phyloP scores from a whole-genome alignment of 2,113 vertebrate species.

The Apeltes quadracus region DNA sequence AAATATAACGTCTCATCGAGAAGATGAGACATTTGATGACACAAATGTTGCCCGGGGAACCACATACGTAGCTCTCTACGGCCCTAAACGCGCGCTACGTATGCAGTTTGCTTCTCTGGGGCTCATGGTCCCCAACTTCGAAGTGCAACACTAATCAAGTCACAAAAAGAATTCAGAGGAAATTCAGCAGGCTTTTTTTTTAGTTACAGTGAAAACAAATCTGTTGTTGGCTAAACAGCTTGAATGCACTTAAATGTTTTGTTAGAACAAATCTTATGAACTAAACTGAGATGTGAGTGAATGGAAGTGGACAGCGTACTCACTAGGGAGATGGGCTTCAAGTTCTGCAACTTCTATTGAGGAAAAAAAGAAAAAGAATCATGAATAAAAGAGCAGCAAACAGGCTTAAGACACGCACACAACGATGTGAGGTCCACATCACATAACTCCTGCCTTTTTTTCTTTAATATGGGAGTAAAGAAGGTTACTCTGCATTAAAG shows the following conservation, averaged over 20 bases:
- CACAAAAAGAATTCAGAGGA: conserved; percentile 2
- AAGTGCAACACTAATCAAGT: not conserved
- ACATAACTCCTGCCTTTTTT: not conserved
- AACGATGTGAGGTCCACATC: not conserved
- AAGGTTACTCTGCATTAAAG: conserved; percentile 2
- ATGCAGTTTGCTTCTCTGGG: not conserved
- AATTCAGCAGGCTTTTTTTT: conserved; percentile 5
- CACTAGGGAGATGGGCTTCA: conserved; percentile 96
- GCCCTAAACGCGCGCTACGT: not conserved
- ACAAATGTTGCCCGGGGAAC: not conserved
- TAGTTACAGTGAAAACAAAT: not conserved
- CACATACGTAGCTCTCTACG: not conserved
- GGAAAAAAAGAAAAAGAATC: conserved; percentile 41
- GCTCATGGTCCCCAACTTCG: not conserved
- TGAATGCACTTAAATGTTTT: not conserved
- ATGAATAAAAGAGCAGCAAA: not conserved
- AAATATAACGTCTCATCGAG: not conserved
- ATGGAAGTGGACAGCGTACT: conserved; percentile 74
- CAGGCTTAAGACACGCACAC: not conserved
- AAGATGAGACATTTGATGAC: not conserved
- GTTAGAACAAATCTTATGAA: too few relatives aligned
- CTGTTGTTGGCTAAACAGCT: not conserved
- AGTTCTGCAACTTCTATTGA: conserved; percentile 95
- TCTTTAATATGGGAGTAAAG: not conserved
- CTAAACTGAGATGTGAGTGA: not conserved